These are phyloP conservation scores for Sarotherodon lohbergeri DNA, from an alignment of 2,113 vertebrate genomes.

Conservation along the genomic window DNA sequence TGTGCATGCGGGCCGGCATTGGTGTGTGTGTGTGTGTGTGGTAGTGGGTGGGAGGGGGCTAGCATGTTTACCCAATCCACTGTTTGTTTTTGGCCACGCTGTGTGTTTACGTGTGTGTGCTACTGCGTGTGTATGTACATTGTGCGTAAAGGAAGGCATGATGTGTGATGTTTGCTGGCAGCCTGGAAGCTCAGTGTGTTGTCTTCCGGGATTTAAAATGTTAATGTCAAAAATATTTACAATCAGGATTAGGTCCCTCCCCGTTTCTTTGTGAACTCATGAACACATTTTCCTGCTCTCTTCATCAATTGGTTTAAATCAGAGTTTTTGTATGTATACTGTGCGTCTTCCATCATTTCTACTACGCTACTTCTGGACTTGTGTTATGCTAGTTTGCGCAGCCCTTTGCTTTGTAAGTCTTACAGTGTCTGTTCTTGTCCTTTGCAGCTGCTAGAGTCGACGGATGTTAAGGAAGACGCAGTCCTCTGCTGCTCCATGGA, in stretches of 20 bases:
- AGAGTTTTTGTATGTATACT: not conserved
- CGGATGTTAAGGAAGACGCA: conserved; percentile 93
- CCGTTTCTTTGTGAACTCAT: conserved; percentile 13
- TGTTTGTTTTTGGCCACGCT: conserved; percentile 33
- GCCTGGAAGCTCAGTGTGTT: conserved; percentile 20
- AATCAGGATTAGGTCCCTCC: not conserved
- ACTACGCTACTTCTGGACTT: not conserved
- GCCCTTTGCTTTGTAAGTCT: not conserved
- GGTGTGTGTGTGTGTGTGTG: not conserved
- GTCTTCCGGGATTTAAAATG: conserved; percentile 46
- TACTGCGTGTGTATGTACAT: not conserved
- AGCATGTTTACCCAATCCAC: conserved; percentile 38
- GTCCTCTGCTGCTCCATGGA: conserved; percentile 98
- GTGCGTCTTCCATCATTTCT: not conserved
- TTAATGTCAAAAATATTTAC: conserved; percentile 42
- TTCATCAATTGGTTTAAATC: not conserved
- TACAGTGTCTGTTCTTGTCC: conserved; percentile 5
- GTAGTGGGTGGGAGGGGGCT: not conserved
- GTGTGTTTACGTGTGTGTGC: not conserved
- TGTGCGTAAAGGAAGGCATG: not conserved
- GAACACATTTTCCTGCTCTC: conserved; percentile 18
- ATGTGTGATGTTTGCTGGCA: conserved; percentile 19
- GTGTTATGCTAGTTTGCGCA: not conserved
- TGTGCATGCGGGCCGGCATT: not conserved
- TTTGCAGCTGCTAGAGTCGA: conserved; percentile 88